A percentile compares a stretch with the other conserved stretches of the same genome.
phyloP scores from a whole-genome alignment of 2,113 vertebrate species.

The Thryonomys swinderianus region DNA sequence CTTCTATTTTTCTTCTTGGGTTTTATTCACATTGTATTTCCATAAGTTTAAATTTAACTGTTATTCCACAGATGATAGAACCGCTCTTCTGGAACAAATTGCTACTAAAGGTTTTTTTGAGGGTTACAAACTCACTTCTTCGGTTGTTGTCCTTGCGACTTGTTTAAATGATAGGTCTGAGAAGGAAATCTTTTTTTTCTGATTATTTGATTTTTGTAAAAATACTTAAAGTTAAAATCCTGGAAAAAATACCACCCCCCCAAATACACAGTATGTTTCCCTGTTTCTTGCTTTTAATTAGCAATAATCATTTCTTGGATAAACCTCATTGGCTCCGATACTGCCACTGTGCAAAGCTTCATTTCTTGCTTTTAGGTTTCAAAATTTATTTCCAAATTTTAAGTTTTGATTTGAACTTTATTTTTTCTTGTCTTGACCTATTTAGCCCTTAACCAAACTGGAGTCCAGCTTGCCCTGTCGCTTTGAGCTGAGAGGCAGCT shows the following conservation, averaged over 20 bases:
- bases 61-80: conserved; percentile 1
- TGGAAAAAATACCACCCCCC: neutral
- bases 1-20: conserved; percentile 30
- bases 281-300: neutral
- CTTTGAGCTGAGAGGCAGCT: neutral
- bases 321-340: no score
- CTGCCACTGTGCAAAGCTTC: no score
- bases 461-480: neutral
- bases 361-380: neutral
- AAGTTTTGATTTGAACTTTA: neutral
- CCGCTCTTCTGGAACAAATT: conserved; percentile 35
- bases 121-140: neutral
- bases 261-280: neutral
- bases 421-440: neutral
- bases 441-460: neutral
- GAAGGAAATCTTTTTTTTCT: neutral
- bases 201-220: neutral
- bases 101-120: conserved; percentile 26
- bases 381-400: neutral
- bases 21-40: conserved; percentile 56
- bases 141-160: neutral
- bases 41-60: conserved; percentile 56
- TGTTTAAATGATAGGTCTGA: neutral
- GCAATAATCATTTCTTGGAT: no score
- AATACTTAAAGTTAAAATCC: neutral